Conservation (phyloP, 2,888 invertebrate genomes). For the Machimus atricapillus region DNA sequence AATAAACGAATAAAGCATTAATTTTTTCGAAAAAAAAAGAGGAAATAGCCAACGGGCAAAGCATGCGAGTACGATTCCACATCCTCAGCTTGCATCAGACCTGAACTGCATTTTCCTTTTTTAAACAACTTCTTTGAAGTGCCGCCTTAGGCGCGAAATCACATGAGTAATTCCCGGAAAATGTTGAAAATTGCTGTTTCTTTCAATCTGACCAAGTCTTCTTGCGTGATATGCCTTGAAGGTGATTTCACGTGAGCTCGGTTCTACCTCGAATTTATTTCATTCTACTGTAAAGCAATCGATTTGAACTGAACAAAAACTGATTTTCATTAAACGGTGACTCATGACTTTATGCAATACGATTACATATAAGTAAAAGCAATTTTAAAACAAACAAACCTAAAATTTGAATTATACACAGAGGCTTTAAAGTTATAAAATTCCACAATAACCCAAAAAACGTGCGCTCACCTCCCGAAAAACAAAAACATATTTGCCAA, state of each 20-base stretch:
- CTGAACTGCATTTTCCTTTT: not conserved
- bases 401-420: too few relatives aligned
- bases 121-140: not conserved
- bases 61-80: not conserved
- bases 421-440: not conserved
- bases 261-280: not conserved
- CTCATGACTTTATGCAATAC: not conserved
- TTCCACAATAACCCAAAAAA: not conserved
- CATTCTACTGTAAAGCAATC: not conserved
- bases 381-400: not conserved
- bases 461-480: not conserved
- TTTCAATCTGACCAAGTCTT: not conserved
- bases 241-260: not conserved
- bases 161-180: not conserved
- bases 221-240: not conserved
- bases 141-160: not conserved
- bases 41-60: not conserved
- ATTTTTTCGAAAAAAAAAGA: not conserved
- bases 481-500: not conserved
- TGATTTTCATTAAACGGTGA: not conserved
- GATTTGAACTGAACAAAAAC: not conserved
- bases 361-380: not conserved
- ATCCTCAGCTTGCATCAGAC: not conserved
- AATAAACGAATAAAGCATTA: not conserved
- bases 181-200: not conserved